These are phyloP conservation scores for Pelochelys cantorii DNA, from an alignment of 2,797 vertebrate species.

Conservation along the genomic window DNA sequence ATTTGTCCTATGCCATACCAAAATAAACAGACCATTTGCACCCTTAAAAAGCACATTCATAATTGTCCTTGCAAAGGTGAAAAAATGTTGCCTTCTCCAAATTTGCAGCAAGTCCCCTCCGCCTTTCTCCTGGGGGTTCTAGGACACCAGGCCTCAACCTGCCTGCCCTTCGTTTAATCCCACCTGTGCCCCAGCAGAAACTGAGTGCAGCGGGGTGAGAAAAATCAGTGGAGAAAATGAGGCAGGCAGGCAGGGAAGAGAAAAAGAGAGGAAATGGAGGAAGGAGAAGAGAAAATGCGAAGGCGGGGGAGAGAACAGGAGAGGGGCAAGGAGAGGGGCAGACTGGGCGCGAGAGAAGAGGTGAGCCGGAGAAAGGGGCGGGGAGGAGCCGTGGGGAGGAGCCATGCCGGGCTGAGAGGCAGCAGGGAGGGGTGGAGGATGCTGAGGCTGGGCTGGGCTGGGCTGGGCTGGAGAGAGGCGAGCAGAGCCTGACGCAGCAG, in stretches of 20 bases:
- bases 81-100: not conserved
- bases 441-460: slow-evolving; percentile 3
- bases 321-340: not conserved
- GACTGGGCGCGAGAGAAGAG: not conserved
- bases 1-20: not conserved
- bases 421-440: not conserved
- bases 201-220: not conserved
- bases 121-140: not conserved
- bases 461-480: not conserved
- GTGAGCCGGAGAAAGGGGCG: not conserved
- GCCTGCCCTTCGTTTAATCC: not conserved
- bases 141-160: not conserved
- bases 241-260: not conserved
- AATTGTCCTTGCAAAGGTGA: not conserved
- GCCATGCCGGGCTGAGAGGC: slow-evolving; percentile 1
- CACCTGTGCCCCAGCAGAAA: not conserved
- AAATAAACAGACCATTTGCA: not conserved
- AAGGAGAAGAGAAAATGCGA: not conserved
- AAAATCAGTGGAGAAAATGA: not conserved
- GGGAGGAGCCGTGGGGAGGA: not conserved
- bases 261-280: not conserved
- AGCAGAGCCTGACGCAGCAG: slow-evolving; percentile 74
- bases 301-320: not conserved
- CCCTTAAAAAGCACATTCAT: not conserved
- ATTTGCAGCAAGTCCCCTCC: not conserved